Evolutionary conservation across 2,113 vertebrate species (phyloP), one percentile per base, ranked within the genome.

Genomic region (Peromyscus leucopus): DNA sequence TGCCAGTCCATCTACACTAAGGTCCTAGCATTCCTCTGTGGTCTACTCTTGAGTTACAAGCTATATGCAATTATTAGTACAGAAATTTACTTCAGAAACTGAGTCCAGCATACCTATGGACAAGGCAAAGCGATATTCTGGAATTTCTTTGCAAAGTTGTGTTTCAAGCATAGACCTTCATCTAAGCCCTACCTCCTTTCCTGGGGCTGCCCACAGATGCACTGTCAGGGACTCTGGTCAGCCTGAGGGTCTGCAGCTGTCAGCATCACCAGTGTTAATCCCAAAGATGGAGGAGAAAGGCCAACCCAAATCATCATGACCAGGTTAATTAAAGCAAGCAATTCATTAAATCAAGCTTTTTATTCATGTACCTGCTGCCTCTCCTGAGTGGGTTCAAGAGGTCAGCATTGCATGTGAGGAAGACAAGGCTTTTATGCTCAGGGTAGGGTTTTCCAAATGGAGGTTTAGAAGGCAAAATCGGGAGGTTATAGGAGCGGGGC

Each of bases 131-230:
- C 19, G 19, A 36, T 51, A 7, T 28, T 33, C 82, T 7, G 0
- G 5, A 22, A 28, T 63, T 72, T 63, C 72, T 91, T 19, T 67
- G 67, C 26, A 46, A 86, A 4, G 17, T 6, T 15, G 86, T 9
- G 15, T 85, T 85, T 57, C 65, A 13, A 86, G 57, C 28, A 39
- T 1, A 8, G 22, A 10, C n/a, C 31, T 71, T 22, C 22, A 7
- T 85, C n/a, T 6, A 69, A 22, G 19, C 0, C 4, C n/a, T 17
- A 24, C 39, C 5, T 22, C 5, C 55, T 72, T 78, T 82, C 39
- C 19, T n/a, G 11, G 31, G 71, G 21, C 3, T 12, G 28, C 22
- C 16, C 28, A 2, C 26, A 1, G 0, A 28, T 10, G 4, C 28
- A 10, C 7, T 12, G 1, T 55, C 63, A 61, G 67, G 31, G 59